A percentile compares a stretch with the other conserved stretches of the same genome.
Conservation (phyloP, 2,113 vertebrate species). For the Boleophthalmus pectinirostris region DNA sequence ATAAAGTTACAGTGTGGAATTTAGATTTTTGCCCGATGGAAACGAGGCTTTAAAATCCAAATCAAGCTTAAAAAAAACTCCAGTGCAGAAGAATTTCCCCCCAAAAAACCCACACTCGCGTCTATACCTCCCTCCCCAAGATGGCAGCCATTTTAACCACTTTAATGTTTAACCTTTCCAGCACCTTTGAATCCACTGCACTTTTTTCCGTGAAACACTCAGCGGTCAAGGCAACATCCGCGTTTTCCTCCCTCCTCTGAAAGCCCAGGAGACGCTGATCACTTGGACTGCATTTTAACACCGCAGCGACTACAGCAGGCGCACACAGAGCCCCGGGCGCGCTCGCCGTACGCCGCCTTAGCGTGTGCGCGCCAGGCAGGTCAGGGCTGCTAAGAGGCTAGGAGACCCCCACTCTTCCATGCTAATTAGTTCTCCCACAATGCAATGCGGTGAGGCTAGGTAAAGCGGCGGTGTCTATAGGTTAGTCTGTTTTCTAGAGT, state of each 20-base stretch:
- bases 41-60: no score
- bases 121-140: not conserved
- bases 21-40: no score
- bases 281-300: conserved; percentile 66
- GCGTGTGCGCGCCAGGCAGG: conserved; percentile 58
- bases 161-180: conserved; percentile 48
- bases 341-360: conserved; percentile 25
- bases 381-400: conserved; percentile 69
- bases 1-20: no score
- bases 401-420: conserved; percentile 63
- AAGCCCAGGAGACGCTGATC: conserved; percentile 53
- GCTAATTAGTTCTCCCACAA: conserved; percentile 70
- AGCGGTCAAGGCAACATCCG: conserved; percentile 56
- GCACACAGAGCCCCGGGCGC: conserved; percentile 57
- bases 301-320: conserved; percentile 73
- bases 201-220: conserved; percentile 16
- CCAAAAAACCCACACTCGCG: no score
- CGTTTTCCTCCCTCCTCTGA: conserved; percentile 30
- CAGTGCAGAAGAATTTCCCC: no score
- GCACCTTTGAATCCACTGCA: conserved; percentile 10
- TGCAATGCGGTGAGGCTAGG: conserved; percentile 51
- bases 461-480: conserved; percentile 35
- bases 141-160: conserved; percentile 41
- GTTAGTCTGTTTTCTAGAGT: conserved; percentile 32
- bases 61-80: no score